Conservation (phyloP, 2,797 vertebrate species). For the Parauchenoglanis punctatus region DNA sequence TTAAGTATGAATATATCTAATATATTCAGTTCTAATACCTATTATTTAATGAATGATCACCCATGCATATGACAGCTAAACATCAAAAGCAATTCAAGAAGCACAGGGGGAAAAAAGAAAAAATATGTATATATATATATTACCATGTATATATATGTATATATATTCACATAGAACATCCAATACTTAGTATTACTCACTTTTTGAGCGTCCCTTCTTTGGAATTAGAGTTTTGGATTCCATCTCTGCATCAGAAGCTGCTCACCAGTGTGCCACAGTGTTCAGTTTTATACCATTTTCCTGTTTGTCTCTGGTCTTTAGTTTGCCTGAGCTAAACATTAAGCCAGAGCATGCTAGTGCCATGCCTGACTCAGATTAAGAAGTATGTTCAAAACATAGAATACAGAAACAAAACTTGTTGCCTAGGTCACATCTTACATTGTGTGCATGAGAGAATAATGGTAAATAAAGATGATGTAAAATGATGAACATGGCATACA, state of each 20-base stretch:
- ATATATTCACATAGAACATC: constrained; percentile 2
- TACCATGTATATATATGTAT: no score
- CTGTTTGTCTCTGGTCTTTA: constrained; percentile 43
- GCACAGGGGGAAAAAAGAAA: neutral
- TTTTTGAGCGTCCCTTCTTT: constrained; percentile 41
- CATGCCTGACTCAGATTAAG: constrained; percentile 25
- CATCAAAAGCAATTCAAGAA: neutral
- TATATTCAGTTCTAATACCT: neutral
- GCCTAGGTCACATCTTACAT: neutral
- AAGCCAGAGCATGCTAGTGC: constrained; percentile 65
- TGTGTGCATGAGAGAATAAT: neutral
- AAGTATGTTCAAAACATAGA: neutral
- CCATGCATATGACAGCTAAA: constrained; percentile 7
- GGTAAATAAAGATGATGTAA: neutral
- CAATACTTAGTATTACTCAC: constrained; percentile 59
- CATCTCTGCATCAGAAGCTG: constrained; percentile 65
- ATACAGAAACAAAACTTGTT: neutral
- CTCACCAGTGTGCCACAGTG: constrained; percentile 32
- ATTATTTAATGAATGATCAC: neutral
- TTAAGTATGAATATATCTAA: neutral
- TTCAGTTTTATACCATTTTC: constrained; percentile 31
- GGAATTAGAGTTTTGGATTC: constrained; percentile 54
- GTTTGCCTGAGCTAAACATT: constrained; percentile 75
- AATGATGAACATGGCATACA: neutral
- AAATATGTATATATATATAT: no score